phyloP scores from a whole-genome alignment of 2,888 invertebrate species.

The Gnatocerus cornutus region DNA sequence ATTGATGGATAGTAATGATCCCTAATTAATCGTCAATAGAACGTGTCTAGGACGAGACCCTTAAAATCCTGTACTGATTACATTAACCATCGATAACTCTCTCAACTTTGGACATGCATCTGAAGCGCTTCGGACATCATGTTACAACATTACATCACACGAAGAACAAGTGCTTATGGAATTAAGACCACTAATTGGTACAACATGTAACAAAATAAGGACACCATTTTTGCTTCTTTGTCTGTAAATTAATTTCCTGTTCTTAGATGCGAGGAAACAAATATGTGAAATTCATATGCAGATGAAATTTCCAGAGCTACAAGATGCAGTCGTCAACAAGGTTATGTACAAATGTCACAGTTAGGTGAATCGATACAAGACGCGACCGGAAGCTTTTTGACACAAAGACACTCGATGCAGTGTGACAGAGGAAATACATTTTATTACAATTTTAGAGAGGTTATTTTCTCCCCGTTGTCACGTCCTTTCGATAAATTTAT shows the following conservation, averaged over 20 bases:
- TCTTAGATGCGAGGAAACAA: neutral
- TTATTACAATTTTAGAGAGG: constrained; percentile 19
- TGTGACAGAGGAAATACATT: constrained; percentile 18
- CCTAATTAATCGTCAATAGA: too few relatives aligned
- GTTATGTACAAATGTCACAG: constrained; percentile 25
- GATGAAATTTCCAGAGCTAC: constrained; percentile 18
- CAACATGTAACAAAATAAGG: too few relatives aligned
- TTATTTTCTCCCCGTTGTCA: constrained; percentile 8
- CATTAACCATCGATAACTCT: too few relatives aligned
- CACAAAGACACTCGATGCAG: constrained; percentile 17
- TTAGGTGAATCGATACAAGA: constrained; percentile 25
- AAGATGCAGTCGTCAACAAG: constrained; percentile 24
- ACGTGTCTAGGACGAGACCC: too few relatives aligned
- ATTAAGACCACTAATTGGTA: too few relatives aligned
- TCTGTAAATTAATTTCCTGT: neutral
- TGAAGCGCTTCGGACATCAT: too few relatives aligned
- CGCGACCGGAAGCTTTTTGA: constrained; percentile 20
- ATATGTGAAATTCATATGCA: constrained; percentile 2
- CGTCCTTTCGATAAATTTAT: constrained; percentile 6
- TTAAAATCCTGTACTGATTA: too few relatives aligned
- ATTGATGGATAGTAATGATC: too few relatives aligned
- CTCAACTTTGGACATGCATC: too few relatives aligned
- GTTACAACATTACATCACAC: too few relatives aligned
- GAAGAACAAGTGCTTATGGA: too few relatives aligned
- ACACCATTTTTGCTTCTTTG: too few relatives aligned